Conservation (phyloP, 2,797 vertebrate species). For the Euthynnus affinis region DNA sequence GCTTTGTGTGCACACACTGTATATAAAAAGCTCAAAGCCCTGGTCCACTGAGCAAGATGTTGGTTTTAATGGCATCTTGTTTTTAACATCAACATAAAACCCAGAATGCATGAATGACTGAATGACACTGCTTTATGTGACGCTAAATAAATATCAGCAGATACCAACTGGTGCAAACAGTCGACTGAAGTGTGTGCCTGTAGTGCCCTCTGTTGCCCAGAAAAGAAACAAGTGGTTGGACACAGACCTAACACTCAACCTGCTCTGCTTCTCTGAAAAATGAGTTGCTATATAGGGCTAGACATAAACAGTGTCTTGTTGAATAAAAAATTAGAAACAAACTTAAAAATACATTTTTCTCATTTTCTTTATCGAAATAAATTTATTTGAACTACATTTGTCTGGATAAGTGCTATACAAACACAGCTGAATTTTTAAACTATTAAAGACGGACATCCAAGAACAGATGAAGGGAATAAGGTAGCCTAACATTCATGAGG, state of each 20-base stretch:
- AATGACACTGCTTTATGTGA: constrained; percentile 6
- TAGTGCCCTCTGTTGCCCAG: constrained; percentile 74
- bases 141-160: constrained; percentile 11
- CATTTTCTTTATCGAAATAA: too few species aligned
- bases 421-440: too few species aligned
- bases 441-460: too few species aligned
- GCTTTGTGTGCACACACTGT: not conserved
- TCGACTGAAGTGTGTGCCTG: constrained; percentile 49
- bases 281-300: accelerated
- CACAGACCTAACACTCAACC: not conserved
- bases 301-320: not conserved
- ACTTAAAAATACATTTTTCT: not conserved
- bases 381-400: too few species aligned
- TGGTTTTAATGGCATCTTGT: not conserved
- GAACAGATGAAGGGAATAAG: too few species aligned
- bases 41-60: not conserved
- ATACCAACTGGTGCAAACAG: not conserved
- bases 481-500: too few species aligned
- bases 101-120: constrained; percentile 13
- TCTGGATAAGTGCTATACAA: too few species aligned
- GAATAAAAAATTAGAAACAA: not conserved
- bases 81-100: constrained; percentile 20
- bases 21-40: not conserved
- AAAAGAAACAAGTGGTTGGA: constrained; percentile 7
- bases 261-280: not conserved